These are phyloP conservation scores for Zaprionus davidi DNA, from an alignment of 1,140 invertebrate species.

Conservation along the genomic window DNA sequence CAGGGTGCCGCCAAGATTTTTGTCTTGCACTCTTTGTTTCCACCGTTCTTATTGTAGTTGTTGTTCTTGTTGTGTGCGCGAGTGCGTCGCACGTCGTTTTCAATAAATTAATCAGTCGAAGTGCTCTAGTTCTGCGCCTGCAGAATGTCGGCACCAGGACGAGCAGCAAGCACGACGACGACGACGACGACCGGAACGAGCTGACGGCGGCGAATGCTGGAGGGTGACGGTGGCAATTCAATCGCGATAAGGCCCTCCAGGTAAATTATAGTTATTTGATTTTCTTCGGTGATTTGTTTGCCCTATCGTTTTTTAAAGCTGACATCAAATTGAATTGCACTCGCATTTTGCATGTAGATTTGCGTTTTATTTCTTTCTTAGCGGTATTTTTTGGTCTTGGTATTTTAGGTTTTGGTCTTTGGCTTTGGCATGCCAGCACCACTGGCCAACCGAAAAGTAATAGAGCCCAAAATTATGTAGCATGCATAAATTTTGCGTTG, in stretches of 20 bases:
- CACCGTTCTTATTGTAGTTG: slow-evolving; percentile 41
- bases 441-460: slow-evolving; percentile 61
- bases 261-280: slow-evolving; percentile 83
- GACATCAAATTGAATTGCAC: slow-evolving; percentile 78
- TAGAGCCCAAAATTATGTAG: slow-evolving; percentile 77
- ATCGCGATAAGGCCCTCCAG: slow-evolving; percentile 75
- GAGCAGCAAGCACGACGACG: slow-evolving; percentile 18
- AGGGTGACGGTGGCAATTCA: slow-evolving; percentile 58
- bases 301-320: slow-evolving; percentile 63
- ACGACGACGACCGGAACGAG: slow-evolving; percentile 5
- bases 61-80: slow-evolving; percentile 23
- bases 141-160: slow-evolving; percentile 3
- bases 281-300: slow-evolving; percentile 79
- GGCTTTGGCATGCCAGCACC: slow-evolving; percentile 17
- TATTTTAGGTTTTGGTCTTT: slow-evolving; percentile 9
- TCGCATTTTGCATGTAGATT: slow-evolving; percentile 43
- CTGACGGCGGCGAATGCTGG: background rate
- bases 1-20: slow-evolving; percentile 38
- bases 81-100: slow-evolving; percentile 64
- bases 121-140: slow-evolving; percentile 54
- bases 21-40: slow-evolving; percentile 70
- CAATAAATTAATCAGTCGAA: slow-evolving; percentile 79
- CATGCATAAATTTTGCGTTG: slow-evolving; percentile 74
- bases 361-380: slow-evolving; percentile 8
- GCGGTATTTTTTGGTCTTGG: background rate